Evolutionary conservation across 2,888 invertebrate genomes (phyloP), one percentile per base, ranked within the genome.

Genomic region (Hypercompe scribonia): DNA sequence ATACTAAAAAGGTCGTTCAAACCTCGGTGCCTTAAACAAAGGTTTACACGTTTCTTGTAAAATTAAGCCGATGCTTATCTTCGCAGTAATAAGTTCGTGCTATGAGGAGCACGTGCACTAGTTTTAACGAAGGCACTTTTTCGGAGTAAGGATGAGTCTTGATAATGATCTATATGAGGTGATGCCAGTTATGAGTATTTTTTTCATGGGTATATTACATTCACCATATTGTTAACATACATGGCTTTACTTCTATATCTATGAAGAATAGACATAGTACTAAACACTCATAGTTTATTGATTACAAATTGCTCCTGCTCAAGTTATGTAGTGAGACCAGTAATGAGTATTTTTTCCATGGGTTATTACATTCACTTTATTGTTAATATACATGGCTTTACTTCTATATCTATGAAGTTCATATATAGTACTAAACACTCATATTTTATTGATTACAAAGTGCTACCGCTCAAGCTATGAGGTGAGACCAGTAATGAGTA

Each of bases 51-150:
- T 92, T 94, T 88, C 92, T 90, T 90, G 91, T 95, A 92, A 92
- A 95, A 95, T 94, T 94, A 94, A 93, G 82, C 80, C 82, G 95
- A 95, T 94, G 88, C 86, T 92, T 94, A 95, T 95, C 95, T 90
- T 83, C 86, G 86, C 88, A 90, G 92, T 93, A 93, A 92, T 93
- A 90, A 90, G 89, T 84, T 89, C 90, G 90, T 90, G 90, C 79
- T 80, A 87, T 79, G 90, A 90, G 85, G 90, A 89, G 93, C 94
- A 94, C 94, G 94, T 94, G 94, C 91, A 91, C 92, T 90, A 93
- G 89, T 92, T 92, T 90, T 90, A 93, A 93, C 92, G 90, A 92
- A 93, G 85, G 78, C 80, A 79, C 71, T 74, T 79, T 77, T 87
- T 84, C 84, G 75, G 78, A 83, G 71, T 79, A 80, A 86, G 74